Evolutionary conservation across 2,113 vertebrate genomes (phyloP), one percentile per base, ranked within the genome.

Genomic region (Platanista minor): DNA sequence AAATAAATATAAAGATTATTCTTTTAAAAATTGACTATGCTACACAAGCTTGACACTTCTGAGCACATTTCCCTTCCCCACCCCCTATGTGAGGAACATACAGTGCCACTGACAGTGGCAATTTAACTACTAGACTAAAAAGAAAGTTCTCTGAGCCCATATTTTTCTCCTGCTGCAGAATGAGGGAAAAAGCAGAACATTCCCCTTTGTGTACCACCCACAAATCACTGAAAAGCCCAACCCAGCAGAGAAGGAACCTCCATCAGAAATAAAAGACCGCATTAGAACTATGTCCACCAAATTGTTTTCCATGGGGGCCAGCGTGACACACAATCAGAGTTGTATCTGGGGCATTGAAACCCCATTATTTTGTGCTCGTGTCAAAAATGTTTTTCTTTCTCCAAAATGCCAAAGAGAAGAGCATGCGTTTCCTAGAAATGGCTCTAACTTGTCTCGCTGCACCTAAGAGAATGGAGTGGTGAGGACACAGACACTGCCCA

Each of bases 321-420:
- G 15, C 20, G 11, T 74, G 15, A 27, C 75, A n/a, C 36, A 57
- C 17, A 27, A 15, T n/a, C 25, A 17, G 94, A 92, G 10, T 13
- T n/a, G 57, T 12, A 2, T 66, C 52, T 23, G 52, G 29, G 31
- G 17, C 21, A 8, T 25, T 59, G n/a, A 64, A 87, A 84, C 52
- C 61, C 31, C 57, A 39, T 92, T 94, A 87, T 64, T 85, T 85
- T 72, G 69, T 81, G 18, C 82, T 97, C 64, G 13, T 67, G 61
- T 92, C 75, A 96, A 86, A 98, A 97, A 88, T 95, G 90, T 59
- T 97, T 97, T 97, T 46, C 95, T 96, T 96, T 95, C 96, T 97
- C 97, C 83, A 96, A 97, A 97, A 98, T 95, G 89, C 96, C 92
- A 69, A 97, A 97, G 57, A 94, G 96, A 98, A 98, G 96, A 96